Conservation (phyloP, 2,797 vertebrate genomes). For the Bradypodion pumilum region DNA sequence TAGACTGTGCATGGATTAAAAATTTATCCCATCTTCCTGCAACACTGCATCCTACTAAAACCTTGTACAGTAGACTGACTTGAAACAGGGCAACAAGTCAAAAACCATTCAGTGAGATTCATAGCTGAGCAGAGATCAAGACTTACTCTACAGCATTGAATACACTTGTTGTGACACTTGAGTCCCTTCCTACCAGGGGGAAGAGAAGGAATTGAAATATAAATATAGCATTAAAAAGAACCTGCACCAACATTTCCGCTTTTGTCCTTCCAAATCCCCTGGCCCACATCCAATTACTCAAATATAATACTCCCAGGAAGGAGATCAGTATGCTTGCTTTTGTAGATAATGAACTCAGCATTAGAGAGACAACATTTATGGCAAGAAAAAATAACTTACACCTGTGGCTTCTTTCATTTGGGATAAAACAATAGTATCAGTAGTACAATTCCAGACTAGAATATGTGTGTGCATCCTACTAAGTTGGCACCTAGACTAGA, state of each 20-base stretch:
- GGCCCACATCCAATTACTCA: not conserved
- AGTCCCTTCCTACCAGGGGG: not conserved
- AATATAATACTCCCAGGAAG: not conserved
- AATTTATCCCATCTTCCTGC: not conserved
- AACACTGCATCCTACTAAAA: not conserved
- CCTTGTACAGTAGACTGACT: not conserved
- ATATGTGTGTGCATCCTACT: not conserved
- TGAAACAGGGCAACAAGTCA: not conserved
- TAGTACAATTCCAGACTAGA: not conserved
- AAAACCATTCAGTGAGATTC: not conserved
- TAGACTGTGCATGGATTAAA: not conserved
- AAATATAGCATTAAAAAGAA: not conserved
- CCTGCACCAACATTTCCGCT: not conserved
- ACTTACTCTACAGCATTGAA: not conserved
- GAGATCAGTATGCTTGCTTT: conserved; percentile 30
- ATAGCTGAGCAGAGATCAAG: not conserved
- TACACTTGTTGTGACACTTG: not conserved
- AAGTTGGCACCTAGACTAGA: not conserved
- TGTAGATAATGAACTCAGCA: conserved; percentile 28
- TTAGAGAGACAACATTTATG: conserved; percentile 46
- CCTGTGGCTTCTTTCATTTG: conserved; percentile 44
- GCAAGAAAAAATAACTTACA: conserved; percentile 40
- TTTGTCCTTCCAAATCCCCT: not conserved
- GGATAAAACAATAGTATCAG: not conserved
- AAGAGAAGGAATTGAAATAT: not conserved